Base-by-base conservation (phyloP, 2,888 invertebrate species). In the Himalopsyche anomala region DNA sequence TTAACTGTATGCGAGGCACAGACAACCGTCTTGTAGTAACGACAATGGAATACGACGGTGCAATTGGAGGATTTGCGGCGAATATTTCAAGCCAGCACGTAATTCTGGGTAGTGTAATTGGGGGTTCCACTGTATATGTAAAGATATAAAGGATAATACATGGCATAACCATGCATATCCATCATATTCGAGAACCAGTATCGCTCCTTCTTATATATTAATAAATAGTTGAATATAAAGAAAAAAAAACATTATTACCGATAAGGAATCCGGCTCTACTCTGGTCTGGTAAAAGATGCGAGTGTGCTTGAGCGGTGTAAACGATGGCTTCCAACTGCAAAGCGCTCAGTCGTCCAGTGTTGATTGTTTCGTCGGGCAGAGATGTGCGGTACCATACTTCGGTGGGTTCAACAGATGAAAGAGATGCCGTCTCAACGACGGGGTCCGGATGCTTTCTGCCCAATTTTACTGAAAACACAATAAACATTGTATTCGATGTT, bases 391-490 rank as follows among this genome's bases (percentile, higher is more conserved):
- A 99, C 93, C 96, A 96, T 84, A 99, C 97, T 91, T 99, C 98
- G 1, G 97, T 97, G 0, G 99, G 98, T 90, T 98, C 97, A 83
- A 99, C 99, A 62, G 98, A 98, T 0, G 99, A 98, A 80, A 99
- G 93, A 0, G 99, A 99, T 11, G 99, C 99, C 0, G 99, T 99
- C 92, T 99, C 99, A 11, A 99, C 99, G 8, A 99, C 99, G 0
- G 98, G 97, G 93, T 99, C 99, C 0, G 99, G 99, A 94, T 99
- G 99, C 90, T 98, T 97, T 89, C 96, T 95, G 15, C 99, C 99
- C 83, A 98, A 92, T 92, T 98, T 98, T 89, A 99, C 97, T 97
- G 92, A 17, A 91, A 56, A 83, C 12, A 15, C 51, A 11, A 74
- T 15, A 19, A n/a, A 19, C 17, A 36, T 74, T 74, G 12, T 38